Evolutionary conservation across 2,888 invertebrate genomes (phyloP), one percentile per base, ranked within the genome.

Genomic region (Glaucopsyche alexis): DNA sequence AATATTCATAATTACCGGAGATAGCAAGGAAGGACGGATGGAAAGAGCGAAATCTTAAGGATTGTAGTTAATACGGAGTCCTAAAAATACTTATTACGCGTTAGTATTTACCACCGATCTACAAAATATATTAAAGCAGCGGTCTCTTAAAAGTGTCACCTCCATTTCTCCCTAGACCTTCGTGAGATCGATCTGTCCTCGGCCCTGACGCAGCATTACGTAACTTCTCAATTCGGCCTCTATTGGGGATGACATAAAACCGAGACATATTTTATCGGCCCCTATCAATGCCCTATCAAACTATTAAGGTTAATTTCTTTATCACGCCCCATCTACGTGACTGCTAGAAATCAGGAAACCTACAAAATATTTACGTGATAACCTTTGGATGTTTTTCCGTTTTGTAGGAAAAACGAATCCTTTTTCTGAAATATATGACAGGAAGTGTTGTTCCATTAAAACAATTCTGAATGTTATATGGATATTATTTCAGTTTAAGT

Each of bases 221-320:
- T 72, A 73, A 73, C 73, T 70, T 47, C 52, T 74, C 74, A 72
- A 76, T 76, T 73, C 71, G 74, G 73, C 75, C 49, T 75, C 75
- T 76, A 76, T 75, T 72, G 78, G 49, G 74, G 72, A 72, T 40
- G 73, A 76, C 72, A 74, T 76, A 76, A 75, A 74, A 66, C 72
- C 72, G 52, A 75, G 69, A 64, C 75, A 78, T 76, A 76, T 77
- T 78, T 77, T 74, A 74, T 74, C 69, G 66, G 71, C 9, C 70
- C 60, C 71, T 75, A 66, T 73, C 76, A 71, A 76, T 73, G 71
- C 45, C 71, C 73, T 75, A 74, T 76, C 72, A 72, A 73, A 72
- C 72, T 74, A 73, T 55, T 74, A 74, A 29, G 19, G 47, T 7
- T 69, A 69, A 69, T 69, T 69, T 69, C 19, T 49, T 49, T 47